Conservation (phyloP, 2,113 vertebrate genomes). For the Megaptera novaeangliae region DNA sequence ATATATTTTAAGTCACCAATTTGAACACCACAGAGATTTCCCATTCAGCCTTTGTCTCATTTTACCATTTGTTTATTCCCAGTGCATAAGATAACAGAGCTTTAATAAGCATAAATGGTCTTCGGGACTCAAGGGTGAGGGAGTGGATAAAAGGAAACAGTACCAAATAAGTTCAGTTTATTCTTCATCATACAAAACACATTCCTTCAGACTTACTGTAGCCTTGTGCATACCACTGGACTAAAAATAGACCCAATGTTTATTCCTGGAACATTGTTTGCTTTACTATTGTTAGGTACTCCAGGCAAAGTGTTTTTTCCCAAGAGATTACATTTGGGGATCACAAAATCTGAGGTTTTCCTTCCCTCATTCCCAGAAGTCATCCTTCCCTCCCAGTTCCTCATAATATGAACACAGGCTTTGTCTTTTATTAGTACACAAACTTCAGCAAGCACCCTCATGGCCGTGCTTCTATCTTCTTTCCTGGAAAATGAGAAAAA, state of each 20-base stretch:
- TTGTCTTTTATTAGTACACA: neutral
- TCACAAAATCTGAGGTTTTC: neutral
- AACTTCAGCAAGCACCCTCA: neutral
- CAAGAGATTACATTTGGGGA: neutral
- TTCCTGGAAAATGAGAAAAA: neutral
- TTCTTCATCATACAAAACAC: conserved; percentile 19
- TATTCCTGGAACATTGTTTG: conserved; percentile 56
- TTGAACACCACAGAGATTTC: neutral
- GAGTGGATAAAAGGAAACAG: neutral
- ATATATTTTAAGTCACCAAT: neutral
- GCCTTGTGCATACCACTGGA: neutral
- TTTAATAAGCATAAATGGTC: neutral
- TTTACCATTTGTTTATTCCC: neutral
- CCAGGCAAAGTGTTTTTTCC: conserved; percentile 11
- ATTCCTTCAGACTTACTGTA: conserved; percentile 48
- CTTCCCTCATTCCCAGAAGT: neutral
- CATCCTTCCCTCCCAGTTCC: neutral
- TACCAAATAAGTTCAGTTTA: conserved; percentile 59
- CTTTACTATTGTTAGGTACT: conserved; percentile 62
- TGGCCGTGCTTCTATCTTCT: neutral
- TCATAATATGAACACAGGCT: neutral
- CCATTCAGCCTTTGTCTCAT: neutral
- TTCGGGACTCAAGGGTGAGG: neutral
- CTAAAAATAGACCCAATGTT: conserved; percentile 51
- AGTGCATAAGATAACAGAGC: neutral